Evolutionary conservation across 2,888 invertebrate genomes (phyloP), one percentile per base, ranked within the genome.

Genomic region (Elysia crispata): DNA sequence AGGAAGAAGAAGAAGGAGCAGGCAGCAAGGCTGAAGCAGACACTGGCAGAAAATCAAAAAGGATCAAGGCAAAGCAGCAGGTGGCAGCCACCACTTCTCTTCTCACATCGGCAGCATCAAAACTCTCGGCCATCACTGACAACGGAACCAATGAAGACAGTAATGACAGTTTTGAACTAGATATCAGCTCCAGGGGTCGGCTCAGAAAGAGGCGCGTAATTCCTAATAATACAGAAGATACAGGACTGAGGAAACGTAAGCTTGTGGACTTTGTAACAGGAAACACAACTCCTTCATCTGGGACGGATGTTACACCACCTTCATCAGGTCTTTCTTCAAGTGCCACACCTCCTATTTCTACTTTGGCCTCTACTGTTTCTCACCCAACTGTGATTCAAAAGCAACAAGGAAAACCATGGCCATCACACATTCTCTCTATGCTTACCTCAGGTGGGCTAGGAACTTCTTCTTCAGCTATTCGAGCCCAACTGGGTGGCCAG

Each of bases 121-220:
- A 79, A 41, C 73, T 77, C 25, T 70, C 78, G 15, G 54, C 79
- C 13, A 31, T 74, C 28, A 80, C 77, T 20, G 79, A 74, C 1
- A 82, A 84, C 3, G 60, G 67, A 15, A 49, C 50, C 6, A 77
- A 81, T 49, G 77, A 67, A 0, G 83, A 83, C 62, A 77, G 67
- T 28, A 77, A 70, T 33, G 84, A 80, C 62, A 81, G 81, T 31
- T 87, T 86, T 64, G 87, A 87, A 23, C 82, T 85, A 31, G 89
- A 89, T 72, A 85, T 89, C 23, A 91, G 90, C 81, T 86, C 88
- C 1, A 79, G 90, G n/a, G 91, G 91, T 6, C 77, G 91, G 15
- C 80, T 89, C 20, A 79, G 90, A 50, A 91, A 91, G 75, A 83
- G 90, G 0, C 77, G 90, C 25, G 83, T 90, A 50, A 90, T 90